These are phyloP conservation scores for Actenoides lindsayi DNA, from an alignment of 2,113 vertebrate genomes.

Conservation along the genomic window DNA sequence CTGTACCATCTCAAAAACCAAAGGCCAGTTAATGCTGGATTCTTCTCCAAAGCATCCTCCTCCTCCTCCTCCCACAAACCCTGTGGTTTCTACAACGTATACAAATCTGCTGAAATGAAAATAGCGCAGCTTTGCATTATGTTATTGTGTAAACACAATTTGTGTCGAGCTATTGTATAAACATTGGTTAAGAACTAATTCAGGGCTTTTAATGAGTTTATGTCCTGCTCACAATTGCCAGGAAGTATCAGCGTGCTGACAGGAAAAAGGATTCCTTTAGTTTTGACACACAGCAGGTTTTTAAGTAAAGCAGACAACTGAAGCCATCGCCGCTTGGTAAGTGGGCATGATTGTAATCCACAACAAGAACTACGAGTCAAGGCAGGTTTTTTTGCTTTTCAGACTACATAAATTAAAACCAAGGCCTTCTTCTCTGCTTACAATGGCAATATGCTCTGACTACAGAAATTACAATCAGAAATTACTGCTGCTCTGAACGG, in stretches of 20 bases:
- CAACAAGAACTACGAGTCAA: not conserved
- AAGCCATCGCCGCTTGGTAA: not conserved
- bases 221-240: not conserved
- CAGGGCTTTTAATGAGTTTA: not conserved
- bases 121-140: not conserved
- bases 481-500: not conserved
- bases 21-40: not conserved
- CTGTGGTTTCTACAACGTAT: not conserved
- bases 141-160: conserved; percentile 17
- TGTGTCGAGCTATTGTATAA: conserved; percentile 16
- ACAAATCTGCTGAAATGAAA: not conserved
- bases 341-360: not conserved
- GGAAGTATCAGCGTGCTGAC: not conserved
- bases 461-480: not conserved
- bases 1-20: not conserved
- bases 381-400: not conserved
- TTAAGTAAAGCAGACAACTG: not conserved
- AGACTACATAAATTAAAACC: not conserved
- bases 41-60: not conserved
- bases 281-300: not conserved
- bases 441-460: not conserved
- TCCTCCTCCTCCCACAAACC: not conserved
- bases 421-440: not conserved
- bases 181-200: conserved; percentile 30
- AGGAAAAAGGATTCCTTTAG: not conserved